phyloP scores from a whole-genome alignment of 1,140 invertebrate species.

The Cephus cinctus region DNA sequence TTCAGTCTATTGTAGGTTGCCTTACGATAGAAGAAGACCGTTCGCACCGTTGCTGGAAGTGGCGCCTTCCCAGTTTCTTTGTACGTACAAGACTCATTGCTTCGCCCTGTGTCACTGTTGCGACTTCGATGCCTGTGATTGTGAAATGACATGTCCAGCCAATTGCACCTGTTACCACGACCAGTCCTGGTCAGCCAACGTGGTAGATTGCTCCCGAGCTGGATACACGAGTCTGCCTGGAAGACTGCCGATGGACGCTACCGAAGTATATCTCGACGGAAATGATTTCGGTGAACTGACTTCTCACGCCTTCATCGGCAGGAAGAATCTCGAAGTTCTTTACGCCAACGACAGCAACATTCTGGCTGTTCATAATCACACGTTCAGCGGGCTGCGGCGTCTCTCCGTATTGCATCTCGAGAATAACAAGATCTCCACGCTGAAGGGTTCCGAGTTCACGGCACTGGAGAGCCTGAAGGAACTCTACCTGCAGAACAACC shows the following conservation, averaged over 20 bases:
- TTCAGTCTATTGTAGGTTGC: conserved; percentile 77
- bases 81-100: conserved; percentile 79
- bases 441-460: conserved; percentile 75
- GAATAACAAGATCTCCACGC: conserved; percentile 72
- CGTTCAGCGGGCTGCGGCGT: conserved; percentile 78
- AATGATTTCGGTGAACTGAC: conserved; percentile 77
- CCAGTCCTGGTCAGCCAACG: conserved; percentile 82
- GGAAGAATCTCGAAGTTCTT: conserved; percentile 80
- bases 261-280: conserved; percentile 85
- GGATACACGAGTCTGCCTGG: conserved; percentile 72
- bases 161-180: conserved; percentile 87
- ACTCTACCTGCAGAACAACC: conserved; percentile 84
- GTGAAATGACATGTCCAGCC: conserved; percentile 80
- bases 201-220: conserved; percentile 82
- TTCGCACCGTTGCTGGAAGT: conserved; percentile 72
- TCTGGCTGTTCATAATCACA: conserved; percentile 76
- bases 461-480: conserved; percentile 73
- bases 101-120: conserved; percentile 83
- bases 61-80: conserved; percentile 75
- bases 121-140: conserved; percentile 84
- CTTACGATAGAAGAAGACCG: conserved; percentile 71
- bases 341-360: conserved; percentile 83
- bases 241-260: conserved; percentile 86
- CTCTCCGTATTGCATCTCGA: conserved; percentile 79
- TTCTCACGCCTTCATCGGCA: conserved; percentile 83